These are phyloP conservation scores for Gymnoscopelus braueri DNA, from an alignment of 2,797 vertebrate genomes.

Conservation along the genomic window DNA sequence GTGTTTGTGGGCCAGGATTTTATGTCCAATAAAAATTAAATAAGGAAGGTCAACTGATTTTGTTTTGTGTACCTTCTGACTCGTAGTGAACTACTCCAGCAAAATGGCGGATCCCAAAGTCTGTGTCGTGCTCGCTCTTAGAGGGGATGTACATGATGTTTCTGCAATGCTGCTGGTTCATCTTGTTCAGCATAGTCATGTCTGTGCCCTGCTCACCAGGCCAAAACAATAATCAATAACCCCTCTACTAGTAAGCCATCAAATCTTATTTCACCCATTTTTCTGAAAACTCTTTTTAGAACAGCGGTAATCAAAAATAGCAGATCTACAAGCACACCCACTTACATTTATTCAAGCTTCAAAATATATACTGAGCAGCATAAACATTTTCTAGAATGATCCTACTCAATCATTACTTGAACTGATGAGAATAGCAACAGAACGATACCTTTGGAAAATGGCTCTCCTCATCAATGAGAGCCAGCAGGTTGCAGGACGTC, in stretches of 20 bases:
- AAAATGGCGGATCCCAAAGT: conserved; percentile 92
- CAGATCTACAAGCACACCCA: too few species aligned
- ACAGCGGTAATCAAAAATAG: too few species aligned
- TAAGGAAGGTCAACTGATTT: neutral
- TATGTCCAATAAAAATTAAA: neutral
- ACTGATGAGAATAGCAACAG: neutral
- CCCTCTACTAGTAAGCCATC: too few species aligned
- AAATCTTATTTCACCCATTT: neutral
- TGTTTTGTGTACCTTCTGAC: conserved; percentile 80
- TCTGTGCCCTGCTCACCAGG: conserved; percentile 87
- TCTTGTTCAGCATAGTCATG: conserved; percentile 88
- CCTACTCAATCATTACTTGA: neutral
- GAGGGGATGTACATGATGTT: conserved; percentile 83
- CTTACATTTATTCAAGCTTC: too few species aligned
- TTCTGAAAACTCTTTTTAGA: neutral
- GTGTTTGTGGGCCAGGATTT: neutral
- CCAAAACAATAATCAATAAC: conserved; percentile 9
- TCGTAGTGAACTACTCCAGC: conserved; percentile 90
- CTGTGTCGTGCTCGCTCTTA: conserved; percentile 79
- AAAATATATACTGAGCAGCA: too few species aligned
- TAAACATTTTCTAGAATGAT: too few species aligned
- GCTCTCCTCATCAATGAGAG: conserved; percentile 93
- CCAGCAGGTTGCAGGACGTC: conserved; percentile 88
- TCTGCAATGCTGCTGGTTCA: conserved; percentile 81
- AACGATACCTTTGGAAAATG: conserved; percentile 88